Evolutionary conservation across 2,888 invertebrate species (phyloP).

Genomic region (Agrochola lychnidis): DNA sequence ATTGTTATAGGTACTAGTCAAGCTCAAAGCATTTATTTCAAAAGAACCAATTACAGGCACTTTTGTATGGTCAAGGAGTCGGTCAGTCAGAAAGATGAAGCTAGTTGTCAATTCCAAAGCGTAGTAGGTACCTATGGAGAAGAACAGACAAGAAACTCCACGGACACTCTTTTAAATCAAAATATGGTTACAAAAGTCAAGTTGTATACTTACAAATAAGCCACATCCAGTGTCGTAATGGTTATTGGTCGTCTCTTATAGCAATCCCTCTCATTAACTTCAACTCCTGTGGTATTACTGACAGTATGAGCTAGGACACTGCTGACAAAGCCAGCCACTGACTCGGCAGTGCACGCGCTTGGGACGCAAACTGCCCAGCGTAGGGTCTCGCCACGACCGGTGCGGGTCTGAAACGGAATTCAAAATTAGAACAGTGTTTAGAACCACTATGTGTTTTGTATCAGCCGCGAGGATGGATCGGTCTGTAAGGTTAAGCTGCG

Average conservation of each 20-base stretch:
- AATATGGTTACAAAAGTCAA: no score
- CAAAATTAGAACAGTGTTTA: not conserved
- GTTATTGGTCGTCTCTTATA: constrained; percentile 82
- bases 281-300: constrained; percentile 84
- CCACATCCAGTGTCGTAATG: constrained; percentile 82
- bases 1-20: no score
- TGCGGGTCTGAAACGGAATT: constrained; percentile 76
- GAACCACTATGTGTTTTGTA: not conserved
- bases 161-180: no score
- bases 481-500: not conserved
- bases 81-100: no score
- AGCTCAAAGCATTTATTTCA: no score
- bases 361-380: constrained; percentile 93
- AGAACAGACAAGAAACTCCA: no score
- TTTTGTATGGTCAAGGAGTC: no score
- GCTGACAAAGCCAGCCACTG: constrained; percentile 88
- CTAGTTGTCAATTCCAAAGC: no score
- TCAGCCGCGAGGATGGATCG: not conserved
- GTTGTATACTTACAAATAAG: constrained; percentile 79
- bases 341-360: constrained; percentile 88
- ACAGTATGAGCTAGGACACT: constrained; percentile 84
- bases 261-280: constrained; percentile 88
- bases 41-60: no score
- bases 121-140: no score
- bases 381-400: constrained; percentile 86